Evolutionary conservation across 2,888 invertebrate species (phyloP).

Genomic region (Tetragnatha montana): DNA sequence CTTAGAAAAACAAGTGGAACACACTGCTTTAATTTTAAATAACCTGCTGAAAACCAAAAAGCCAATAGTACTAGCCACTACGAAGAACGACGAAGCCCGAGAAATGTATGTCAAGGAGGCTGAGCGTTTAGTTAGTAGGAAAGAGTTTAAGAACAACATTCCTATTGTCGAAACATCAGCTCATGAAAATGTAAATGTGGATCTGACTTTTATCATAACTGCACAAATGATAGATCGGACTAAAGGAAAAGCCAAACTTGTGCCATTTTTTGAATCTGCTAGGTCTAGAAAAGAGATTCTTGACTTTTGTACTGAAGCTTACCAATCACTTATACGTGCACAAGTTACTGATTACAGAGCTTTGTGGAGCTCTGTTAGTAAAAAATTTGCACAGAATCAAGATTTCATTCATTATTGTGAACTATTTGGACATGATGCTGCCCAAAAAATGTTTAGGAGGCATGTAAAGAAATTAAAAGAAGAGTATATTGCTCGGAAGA

Average conservation of each 20-base stretch:
- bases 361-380: conserved; percentile 90
- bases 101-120: conserved; percentile 92
- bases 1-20: conserved; percentile 93
- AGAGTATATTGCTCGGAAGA: conserved; percentile 85
- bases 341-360: conserved; percentile 83
- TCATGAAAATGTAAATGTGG: conserved; percentile 96
- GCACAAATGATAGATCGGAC: conserved; percentile 95
- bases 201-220: conserved; percentile 87
- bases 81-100: conserved; percentile 95
- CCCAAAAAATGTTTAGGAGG: conserved; percentile 85
- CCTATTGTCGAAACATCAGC: conserved; percentile 95
- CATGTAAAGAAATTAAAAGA: conserved; percentile 89
- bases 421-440: conserved; percentile 90
- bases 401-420: conserved; percentile 92
- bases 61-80: conserved; percentile 94
- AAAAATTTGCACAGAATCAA: conserved; percentile 89
- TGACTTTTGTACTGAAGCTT: conserved; percentile 92
- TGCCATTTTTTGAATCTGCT: conserved; percentile 89
- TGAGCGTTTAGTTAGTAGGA: conserved; percentile 89
- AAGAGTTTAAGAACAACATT: conserved; percentile 90
- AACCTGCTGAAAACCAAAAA: conserved; percentile 94
- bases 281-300: conserved; percentile 89
- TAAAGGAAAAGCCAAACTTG: conserved; percentile 81
- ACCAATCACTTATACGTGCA: conserved; percentile 88
- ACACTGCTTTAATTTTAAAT: conserved; percentile 85